These are phyloP conservation scores for Girardinichthys multiradiatus DNA, from an alignment of 2,113 vertebrate species.

Conservation along the genomic window DNA sequence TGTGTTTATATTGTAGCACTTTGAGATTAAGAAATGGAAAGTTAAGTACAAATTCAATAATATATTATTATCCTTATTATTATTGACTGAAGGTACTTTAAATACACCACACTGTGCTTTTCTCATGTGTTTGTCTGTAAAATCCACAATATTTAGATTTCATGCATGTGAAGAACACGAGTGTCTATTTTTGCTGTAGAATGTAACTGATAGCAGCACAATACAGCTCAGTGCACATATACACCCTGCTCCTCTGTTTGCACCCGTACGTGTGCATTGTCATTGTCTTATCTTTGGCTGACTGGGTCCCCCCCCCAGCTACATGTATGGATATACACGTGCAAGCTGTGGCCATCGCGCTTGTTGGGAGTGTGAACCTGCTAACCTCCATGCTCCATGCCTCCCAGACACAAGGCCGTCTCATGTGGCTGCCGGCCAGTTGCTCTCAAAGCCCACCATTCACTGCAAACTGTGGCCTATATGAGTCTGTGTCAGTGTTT, in stretches of 20 bases:
- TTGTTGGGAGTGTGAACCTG: conserved; percentile 62
- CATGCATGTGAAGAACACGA: conserved; percentile 26
- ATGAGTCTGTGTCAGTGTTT: conserved; percentile 42
- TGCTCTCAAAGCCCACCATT: conserved; percentile 76
- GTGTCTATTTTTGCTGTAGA: conserved; percentile 5
- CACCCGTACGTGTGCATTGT: conserved; percentile 37
- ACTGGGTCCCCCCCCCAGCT: conserved; percentile 33
- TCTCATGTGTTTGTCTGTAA: not conserved
- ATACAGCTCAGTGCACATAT: conserved; percentile 29
- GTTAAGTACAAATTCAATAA: no score
- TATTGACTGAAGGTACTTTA: not conserved
- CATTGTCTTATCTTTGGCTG: conserved; percentile 56
- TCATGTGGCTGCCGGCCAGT: conserved; percentile 72
- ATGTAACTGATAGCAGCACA: conserved; percentile 34
- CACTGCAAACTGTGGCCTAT: conserved; percentile 39
- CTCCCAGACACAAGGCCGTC: conserved; percentile 72
- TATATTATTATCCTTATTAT: no score
- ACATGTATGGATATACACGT: conserved; percentile 25
- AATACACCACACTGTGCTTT: not conserved
- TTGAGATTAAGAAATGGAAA: no score
- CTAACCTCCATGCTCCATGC: conserved; percentile 67
- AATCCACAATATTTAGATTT: conserved; percentile 12
- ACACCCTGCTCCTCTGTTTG: conserved; percentile 36
- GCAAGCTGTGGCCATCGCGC: conserved; percentile 37
- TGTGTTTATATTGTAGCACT: no score